Percentiles rank a stretch among this genome's conserved stretches.
Conservation (phyloP, 2,888 invertebrate genomes). For the Drosophila setosimentum region DNA sequence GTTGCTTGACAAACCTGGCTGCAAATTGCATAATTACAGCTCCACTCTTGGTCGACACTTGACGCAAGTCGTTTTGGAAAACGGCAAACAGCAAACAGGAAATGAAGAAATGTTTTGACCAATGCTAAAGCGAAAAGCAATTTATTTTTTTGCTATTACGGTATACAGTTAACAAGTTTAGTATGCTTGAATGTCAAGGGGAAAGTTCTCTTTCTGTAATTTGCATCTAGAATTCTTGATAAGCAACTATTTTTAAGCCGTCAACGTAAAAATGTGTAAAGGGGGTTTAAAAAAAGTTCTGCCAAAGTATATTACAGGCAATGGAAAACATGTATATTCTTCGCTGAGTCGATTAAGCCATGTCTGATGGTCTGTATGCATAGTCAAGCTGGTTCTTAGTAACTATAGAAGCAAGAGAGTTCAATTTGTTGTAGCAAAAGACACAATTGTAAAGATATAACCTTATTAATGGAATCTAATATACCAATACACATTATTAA, state of each 20-base stretch:
- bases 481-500: too few relatives aligned
- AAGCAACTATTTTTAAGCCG: background rate
- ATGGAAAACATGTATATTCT: background rate
- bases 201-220: background rate
- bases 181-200: background rate
- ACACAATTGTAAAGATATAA: too few relatives aligned
- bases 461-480: too few relatives aligned
- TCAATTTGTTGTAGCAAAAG: too few relatives aligned
- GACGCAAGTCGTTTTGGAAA: conserved; percentile 22
- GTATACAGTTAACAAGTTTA: background rate
- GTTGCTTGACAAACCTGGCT: conserved; percentile 32
- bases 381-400: too few relatives aligned
- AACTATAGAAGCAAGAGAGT: too few relatives aligned
- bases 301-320: background rate
- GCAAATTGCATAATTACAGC: conserved; percentile 56
- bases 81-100: conserved; percentile 29
- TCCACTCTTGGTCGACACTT: conserved; percentile 1
- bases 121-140: conserved; percentile 8
- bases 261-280: background rate
- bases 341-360: background rate
- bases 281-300: background rate
- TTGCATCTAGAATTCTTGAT: background rate
- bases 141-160: background rate
- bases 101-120: conserved; percentile 21
- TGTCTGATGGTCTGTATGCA: too few relatives aligned